Percentiles rank a stretch among this genome's conserved stretches.
These are phyloP conservation scores for Drosophila niveifrons DNA, from an alignment of 2,888 invertebrate genomes.

Conservation along the genomic window DNA sequence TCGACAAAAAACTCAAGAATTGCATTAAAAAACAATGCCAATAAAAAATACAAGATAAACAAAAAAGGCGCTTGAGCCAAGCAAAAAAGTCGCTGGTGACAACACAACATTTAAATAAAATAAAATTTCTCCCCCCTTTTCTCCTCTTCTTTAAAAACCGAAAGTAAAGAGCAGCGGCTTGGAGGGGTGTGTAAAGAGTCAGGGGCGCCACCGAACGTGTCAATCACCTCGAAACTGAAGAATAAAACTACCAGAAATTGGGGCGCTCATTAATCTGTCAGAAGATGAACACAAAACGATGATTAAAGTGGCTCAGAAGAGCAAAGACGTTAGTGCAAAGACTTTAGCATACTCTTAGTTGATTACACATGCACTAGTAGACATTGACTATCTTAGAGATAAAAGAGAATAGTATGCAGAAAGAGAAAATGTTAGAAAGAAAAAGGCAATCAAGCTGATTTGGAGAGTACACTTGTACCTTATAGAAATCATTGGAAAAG, in stretches of 20 bases:
- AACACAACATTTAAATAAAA: constrained; percentile 57
- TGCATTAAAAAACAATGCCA: constrained; percentile 62
- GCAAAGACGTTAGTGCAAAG: constrained; percentile 1
- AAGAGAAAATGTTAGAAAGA: neutral
- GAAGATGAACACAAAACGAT: constrained; percentile 18
- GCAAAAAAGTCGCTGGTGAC: constrained; percentile 59
- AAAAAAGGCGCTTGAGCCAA: constrained; percentile 69
- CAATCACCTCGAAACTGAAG: constrained; percentile 70
- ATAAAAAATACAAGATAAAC: constrained; percentile 68
- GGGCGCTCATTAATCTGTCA: constrained; percentile 32
- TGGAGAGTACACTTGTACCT: no score
- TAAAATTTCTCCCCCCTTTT: constrained; percentile 9
- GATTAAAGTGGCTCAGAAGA: constrained; percentile 1
- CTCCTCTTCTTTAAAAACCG: neutral
- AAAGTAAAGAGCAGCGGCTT: neutral
- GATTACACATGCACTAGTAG: neutral
- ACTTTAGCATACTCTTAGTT: neutral
- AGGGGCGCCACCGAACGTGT: constrained; percentile 78
- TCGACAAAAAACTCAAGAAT: constrained; percentile 62
- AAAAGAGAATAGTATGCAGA: neutral
- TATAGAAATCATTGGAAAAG: no score
- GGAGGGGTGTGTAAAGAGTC: constrained; percentile 42
- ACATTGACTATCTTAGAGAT: neutral
- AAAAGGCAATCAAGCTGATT: neutral
- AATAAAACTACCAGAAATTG: constrained; percentile 32